Evolutionary conservation across 2,797 vertebrate species (phyloP).

Genomic region (Toxotes lorentzi): DNA sequence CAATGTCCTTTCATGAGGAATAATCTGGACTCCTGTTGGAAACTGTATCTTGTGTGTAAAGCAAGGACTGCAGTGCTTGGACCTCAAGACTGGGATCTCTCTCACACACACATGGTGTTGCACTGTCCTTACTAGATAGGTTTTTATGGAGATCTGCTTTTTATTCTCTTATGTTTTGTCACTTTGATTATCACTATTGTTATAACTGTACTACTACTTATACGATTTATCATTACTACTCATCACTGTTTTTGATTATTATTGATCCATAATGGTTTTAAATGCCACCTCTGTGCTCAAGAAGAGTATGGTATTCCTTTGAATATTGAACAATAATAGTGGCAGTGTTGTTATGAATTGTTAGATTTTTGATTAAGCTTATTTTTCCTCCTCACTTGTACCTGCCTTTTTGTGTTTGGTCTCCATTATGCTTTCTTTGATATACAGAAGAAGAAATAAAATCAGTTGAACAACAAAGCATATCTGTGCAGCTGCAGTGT

Average conservation of each 20-base stretch:
- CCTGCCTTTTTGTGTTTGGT: constrained; percentile 89
- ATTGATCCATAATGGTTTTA: constrained; percentile 86
- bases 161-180: constrained; percentile 86
- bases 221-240: constrained; percentile 87
- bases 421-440: constrained; percentile 88
- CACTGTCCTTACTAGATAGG: constrained; percentile 86
- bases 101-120: constrained; percentile 80
- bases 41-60: constrained; percentile 85
- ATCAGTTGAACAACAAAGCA: constrained; percentile 82
- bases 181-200: constrained; percentile 89
- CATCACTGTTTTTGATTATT: constrained; percentile 88
- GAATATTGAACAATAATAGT: constrained; percentile 88
- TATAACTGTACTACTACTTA: constrained; percentile 90
- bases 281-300: constrained; percentile 82
- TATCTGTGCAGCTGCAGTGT: constrained; percentile 17
- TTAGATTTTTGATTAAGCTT: constrained; percentile 89
- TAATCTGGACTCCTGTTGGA: constrained; percentile 72
- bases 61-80: constrained; percentile 82
- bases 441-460: constrained; percentile 90
- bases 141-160: constrained; percentile 88
- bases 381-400: constrained; percentile 85
- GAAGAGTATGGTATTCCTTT: constrained; percentile 85
- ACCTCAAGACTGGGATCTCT: constrained; percentile 80
- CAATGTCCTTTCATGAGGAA: constrained; percentile 71
- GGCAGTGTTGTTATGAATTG: constrained; percentile 87